A percentile compares a stretch with the other conserved stretches of the same genome.
phyloP scores from a whole-genome alignment of 2,113 vertebrate genomes.

The Strix aluco region DNA sequence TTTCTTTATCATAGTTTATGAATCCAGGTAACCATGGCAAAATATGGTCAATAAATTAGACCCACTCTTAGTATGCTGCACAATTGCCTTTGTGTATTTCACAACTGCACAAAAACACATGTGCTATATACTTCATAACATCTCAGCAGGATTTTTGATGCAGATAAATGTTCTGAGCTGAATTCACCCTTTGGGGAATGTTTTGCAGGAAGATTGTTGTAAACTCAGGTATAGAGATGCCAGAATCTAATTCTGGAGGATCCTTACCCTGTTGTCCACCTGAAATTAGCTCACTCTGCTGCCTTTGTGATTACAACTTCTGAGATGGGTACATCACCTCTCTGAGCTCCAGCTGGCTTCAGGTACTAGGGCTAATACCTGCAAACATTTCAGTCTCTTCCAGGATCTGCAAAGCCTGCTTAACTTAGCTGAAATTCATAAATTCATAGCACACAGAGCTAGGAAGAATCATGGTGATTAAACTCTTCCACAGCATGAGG shows the following conservation, averaged over 20 bases:
- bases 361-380: neutral
- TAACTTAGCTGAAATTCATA: neutral
- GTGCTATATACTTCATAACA: neutral
- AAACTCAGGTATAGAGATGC: neutral
- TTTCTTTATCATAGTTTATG: neutral
- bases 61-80: neutral
- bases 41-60: neutral
- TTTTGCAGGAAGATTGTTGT: neutral
- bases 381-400: neutral
- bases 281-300: neutral
- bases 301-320: neutral
- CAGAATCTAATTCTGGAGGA: neutral
- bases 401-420: neutral
- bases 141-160: neutral
- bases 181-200: neutral
- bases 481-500: neutral
- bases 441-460: neutral
- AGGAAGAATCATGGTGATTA: neutral
- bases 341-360: neutral
- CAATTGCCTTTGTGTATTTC: neutral
- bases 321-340: neutral
- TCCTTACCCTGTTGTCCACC: neutral
- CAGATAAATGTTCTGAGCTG: neutral
- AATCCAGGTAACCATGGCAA: neutral
- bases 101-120: neutral